Conservation (phyloP, 64 coral and sea anemone species). For the Platygyra sinensis region DNA sequence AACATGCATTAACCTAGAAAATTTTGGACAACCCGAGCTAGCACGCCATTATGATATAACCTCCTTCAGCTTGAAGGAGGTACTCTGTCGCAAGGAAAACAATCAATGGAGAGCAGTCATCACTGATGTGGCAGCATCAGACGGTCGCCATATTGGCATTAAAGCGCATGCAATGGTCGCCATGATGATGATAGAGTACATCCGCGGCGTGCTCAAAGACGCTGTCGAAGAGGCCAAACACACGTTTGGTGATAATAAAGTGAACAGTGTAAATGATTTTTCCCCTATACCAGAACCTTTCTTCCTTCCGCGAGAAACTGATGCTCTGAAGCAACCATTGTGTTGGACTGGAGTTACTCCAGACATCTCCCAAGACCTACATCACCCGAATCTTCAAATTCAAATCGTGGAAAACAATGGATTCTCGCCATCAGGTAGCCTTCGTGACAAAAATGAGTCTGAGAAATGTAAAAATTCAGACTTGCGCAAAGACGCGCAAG, state of each 20-base stretch:
- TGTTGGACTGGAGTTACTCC: constrained; percentile 84
- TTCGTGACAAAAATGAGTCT: neutral
- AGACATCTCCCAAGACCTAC: constrained; percentile 16
- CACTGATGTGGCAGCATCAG: constrained; percentile 59
- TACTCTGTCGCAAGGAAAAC: constrained; percentile 52
- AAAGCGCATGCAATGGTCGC: constrained; percentile 68
- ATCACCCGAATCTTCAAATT: constrained; percentile 36
- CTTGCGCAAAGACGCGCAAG: constrained; percentile 69
- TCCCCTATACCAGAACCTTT: constrained; percentile 28
- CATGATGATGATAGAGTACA: constrained; percentile 70
- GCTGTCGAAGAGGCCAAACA: constrained; percentile 28
- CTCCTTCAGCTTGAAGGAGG: constrained; percentile 71
- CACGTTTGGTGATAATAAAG: too few relatives aligned
- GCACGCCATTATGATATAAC: constrained; percentile 62
- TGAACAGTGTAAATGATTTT: neutral
- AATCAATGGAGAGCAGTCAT: constrained; percentile 20
- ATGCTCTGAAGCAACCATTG: constrained; percentile 38
- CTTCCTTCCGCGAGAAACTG: constrained; percentile 26
- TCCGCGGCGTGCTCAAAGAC: constrained; percentile 26
- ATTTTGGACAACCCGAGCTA: constrained; percentile 67
- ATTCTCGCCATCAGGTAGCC: constrained; percentile 20
- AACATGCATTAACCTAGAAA: constrained; percentile 73
- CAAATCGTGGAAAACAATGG: constrained; percentile 39
- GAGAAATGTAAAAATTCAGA: neutral
- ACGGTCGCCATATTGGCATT: constrained; percentile 72